Evolutionary conservation across 2,113 vertebrate genomes (phyloP).

Genomic region (Galemys pyrenaicus): DNA sequence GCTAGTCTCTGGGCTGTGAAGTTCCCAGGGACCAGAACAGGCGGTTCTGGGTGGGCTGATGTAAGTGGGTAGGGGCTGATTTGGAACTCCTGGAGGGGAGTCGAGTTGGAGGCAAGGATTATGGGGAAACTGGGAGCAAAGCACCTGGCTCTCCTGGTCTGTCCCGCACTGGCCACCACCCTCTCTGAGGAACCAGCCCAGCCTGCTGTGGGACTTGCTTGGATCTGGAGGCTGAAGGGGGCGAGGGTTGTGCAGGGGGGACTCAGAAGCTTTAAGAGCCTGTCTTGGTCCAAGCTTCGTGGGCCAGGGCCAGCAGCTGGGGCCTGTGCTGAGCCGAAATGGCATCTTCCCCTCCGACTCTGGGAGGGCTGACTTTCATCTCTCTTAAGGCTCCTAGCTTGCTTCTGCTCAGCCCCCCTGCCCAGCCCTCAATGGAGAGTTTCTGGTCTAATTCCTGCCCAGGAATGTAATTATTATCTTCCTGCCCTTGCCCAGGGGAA

Average conservation of each 20-base stretch:
- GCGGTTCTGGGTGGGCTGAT: not conserved
- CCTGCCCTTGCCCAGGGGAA: slow-evolving; percentile 29
- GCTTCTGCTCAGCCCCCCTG: slow-evolving; percentile 39
- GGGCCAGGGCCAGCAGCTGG: accelerated
- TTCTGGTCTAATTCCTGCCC: slow-evolving; percentile 70
- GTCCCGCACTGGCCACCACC: not conserved
- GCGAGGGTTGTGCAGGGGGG: not conserved
- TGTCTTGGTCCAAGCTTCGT: not conserved
- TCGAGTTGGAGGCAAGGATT: not conserved
- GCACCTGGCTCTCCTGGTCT: not conserved
- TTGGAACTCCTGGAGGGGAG: not conserved
- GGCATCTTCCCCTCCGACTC: not conserved
- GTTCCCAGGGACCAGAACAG: not conserved
- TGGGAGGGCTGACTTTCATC: not conserved
- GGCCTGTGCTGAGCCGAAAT: not conserved
- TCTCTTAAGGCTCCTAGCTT: not conserved
- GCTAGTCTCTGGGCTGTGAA: not conserved
- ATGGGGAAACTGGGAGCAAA: not conserved
- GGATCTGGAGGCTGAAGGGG: not conserved
- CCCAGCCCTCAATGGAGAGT: not conserved
- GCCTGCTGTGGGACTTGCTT: not conserved
- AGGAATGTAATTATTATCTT: slow-evolving; percentile 40
- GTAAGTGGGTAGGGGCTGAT: not conserved
- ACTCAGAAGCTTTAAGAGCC: not conserved
- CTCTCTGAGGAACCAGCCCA: not conserved